Conservation (phyloP, 2,797 vertebrate species). For the Crocodylus rhombifer region DNA sequence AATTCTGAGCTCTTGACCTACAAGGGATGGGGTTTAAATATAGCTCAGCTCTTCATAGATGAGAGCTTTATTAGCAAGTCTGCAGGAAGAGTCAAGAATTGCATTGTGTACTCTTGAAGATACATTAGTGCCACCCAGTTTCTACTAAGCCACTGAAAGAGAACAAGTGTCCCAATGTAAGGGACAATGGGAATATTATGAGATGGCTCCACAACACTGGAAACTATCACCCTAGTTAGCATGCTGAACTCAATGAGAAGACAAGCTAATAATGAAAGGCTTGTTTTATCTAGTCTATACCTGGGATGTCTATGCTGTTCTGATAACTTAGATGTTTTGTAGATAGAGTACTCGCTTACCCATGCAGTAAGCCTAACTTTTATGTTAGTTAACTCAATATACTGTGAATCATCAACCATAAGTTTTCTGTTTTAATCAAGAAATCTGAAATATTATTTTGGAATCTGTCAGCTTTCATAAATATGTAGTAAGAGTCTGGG, state of each 20-base stretch:
- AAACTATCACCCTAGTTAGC: not conserved
- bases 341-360: slow-evolving; percentile 30
- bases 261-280: not conserved
- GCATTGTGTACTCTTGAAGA: not conserved
- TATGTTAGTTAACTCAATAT: not conserved
- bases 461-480: slow-evolving; percentile 46
- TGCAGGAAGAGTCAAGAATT: not conserved
- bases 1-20: not conserved
- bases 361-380: slow-evolving; percentile 36
- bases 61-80: not conserved
- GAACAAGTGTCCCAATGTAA: not conserved
- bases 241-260: slow-evolving; percentile 4
- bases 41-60: not conserved
- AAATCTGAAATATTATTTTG: slow-evolving; percentile 66
- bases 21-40: not conserved
- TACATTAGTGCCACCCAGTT: not conserved
- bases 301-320: slow-evolving; percentile 21
- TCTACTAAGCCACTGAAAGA: slow-evolving; percentile 30
- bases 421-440: slow-evolving; percentile 69
- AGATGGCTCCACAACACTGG: not conserved
- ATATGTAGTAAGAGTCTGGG: slow-evolving; percentile 22
- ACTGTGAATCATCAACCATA: slow-evolving; percentile 46
- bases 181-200: not conserved
- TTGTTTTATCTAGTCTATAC: not conserved
- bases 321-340: slow-evolving; percentile 39